Conservation (phyloP, 2,113 vertebrate species). For the Tragulus kanchil region DNA sequence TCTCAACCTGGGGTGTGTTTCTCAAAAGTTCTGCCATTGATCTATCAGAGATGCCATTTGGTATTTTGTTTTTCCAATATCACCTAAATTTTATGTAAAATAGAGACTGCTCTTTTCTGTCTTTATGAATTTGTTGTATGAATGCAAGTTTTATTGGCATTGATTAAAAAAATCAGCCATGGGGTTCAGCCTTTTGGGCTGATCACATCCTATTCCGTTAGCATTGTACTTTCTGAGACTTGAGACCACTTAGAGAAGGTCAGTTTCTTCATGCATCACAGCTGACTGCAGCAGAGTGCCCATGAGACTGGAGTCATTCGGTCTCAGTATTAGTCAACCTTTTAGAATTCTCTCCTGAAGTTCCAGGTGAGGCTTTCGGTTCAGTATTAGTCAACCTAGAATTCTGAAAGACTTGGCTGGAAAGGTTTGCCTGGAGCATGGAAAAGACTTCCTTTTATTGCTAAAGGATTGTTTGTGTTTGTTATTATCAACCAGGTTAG, state of each 20-base stretch:
- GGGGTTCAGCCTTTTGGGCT: neutral
- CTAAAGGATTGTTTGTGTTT: conserved; percentile 11
- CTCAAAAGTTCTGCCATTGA: neutral
- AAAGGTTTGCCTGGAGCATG: neutral
- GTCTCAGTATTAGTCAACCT: too few species aligned
- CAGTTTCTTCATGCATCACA: neutral
- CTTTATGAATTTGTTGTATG: neutral
- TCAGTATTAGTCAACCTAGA: conserved; percentile 23
- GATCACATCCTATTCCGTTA: neutral
- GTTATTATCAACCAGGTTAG: neutral
- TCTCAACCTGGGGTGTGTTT: neutral
- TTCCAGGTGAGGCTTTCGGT: conserved; percentile 92
- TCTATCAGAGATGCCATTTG: neutral
- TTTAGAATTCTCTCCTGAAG: conserved; percentile 98
- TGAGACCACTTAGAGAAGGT: neutral
- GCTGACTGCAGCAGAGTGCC: neutral
- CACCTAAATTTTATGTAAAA: neutral
- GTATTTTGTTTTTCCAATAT: conserved; percentile 43
- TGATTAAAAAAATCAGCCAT: neutral
- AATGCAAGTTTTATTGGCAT: conserved; percentile 37
- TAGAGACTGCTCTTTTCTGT: neutral
- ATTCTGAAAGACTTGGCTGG: neutral
- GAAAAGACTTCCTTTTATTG: neutral
- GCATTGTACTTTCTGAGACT: neutral
- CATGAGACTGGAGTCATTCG: neutral